Evolutionary conservation across 2,888 invertebrate species (phyloP).

Genomic region (Nysson spinosus): DNA sequence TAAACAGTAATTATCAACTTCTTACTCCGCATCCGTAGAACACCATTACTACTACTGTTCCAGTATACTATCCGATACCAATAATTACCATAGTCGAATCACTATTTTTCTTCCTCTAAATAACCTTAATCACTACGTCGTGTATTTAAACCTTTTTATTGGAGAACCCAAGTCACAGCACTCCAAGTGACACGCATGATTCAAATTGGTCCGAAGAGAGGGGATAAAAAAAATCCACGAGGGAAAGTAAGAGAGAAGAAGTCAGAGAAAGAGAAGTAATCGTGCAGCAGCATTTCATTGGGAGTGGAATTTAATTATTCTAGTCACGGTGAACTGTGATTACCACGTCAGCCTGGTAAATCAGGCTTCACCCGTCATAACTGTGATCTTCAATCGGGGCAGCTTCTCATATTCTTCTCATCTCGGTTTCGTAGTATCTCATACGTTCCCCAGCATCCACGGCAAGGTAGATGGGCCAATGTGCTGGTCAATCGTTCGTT

Average conservation of each 20-base stretch:
- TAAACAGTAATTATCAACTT: constrained; percentile 40
- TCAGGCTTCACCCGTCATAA: constrained; percentile 72
- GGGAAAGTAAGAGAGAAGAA: not conserved
- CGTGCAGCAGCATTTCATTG: constrained; percentile 28
- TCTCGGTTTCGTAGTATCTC: constrained; percentile 32
- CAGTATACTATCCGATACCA: constrained; percentile 7
- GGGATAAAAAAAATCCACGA: constrained; percentile 1
- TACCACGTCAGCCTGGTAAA: constrained; percentile 73
- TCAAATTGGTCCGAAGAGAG: not conserved
- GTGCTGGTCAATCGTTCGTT: constrained; percentile 65
- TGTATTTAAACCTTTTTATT: no score
- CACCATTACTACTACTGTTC: constrained; percentile 6
- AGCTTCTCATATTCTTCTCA: constrained; percentile 39
- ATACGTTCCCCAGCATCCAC: constrained; percentile 13
- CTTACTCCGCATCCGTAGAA: not conserved
- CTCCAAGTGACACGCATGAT: constrained; percentile 5
- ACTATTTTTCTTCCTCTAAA: constrained; percentile 34
- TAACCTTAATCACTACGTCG: constrained; percentile 18
- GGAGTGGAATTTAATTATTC: constrained; percentile 72
- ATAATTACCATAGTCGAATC: constrained; percentile 37
- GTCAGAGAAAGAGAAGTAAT: constrained; percentile 8
- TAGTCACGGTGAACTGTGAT: constrained; percentile 69
- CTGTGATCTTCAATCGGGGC: constrained; percentile 63
- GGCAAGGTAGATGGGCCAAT: constrained; percentile 40
- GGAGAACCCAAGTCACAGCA: constrained; percentile 6